Conservation (phyloP, 2,797 vertebrate species). For the Gadopsis marmoratus region DNA sequence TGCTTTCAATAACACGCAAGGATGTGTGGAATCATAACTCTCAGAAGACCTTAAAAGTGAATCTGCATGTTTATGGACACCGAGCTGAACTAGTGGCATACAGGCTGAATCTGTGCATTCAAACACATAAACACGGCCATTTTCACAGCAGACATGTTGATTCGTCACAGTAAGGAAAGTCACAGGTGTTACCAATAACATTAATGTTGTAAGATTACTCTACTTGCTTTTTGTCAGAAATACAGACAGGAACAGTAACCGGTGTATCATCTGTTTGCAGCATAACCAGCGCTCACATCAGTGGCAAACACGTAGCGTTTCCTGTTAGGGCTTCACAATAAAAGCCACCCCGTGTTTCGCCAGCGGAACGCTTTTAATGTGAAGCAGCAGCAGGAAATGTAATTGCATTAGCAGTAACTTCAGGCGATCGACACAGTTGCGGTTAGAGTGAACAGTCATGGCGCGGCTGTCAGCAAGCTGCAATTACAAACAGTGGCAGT, state of each 20-base stretch:
- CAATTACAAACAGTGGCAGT: background rate
- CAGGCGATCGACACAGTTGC: background rate
- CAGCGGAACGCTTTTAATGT: constrained; percentile 13
- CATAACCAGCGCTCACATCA: background rate
- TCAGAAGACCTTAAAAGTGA: background rate
- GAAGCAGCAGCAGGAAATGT: constrained; percentile 4
- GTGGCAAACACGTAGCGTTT: background rate
- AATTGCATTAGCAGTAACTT: background rate
- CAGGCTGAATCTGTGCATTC: constrained; percentile 2
- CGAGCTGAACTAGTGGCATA: background rate
- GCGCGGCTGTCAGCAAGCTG: background rate
- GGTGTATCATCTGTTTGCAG: background rate
- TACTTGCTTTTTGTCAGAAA: no score
- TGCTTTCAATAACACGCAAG: constrained; percentile 55
- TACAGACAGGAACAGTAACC: background rate
- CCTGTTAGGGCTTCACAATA: constrained; percentile 29
- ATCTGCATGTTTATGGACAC: constrained; percentile 17
- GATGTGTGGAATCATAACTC: constrained; percentile 42
- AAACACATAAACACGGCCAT: background rate
- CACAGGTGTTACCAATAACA: background rate
- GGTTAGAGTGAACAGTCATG: background rate
- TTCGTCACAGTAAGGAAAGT: background rate
- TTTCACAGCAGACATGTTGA: background rate
- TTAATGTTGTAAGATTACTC: background rate
- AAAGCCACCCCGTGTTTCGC: accelerated